These are phyloP conservation scores for Melanaphis sacchari DNA, from an alignment of 1,140 invertebrate genomes.

Conservation along the genomic window DNA sequence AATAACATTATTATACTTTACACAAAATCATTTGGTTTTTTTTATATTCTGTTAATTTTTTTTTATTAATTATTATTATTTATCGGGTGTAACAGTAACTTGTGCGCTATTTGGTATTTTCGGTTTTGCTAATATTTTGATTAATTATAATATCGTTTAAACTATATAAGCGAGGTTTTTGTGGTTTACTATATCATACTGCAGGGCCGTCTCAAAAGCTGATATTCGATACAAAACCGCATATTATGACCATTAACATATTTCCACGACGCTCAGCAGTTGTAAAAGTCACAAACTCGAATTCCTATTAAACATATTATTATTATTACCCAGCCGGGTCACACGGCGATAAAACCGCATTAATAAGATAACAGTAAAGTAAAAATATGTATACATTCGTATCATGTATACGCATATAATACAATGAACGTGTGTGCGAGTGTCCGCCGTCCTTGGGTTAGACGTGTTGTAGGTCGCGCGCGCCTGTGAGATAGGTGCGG, in stretches of 20 bases:
- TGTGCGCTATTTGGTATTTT: background rate
- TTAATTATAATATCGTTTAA: background rate
- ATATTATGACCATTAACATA: background rate
- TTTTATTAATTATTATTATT: background rate
- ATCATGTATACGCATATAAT: background rate
- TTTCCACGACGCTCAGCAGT: background rate
- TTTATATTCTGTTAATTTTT: background rate
- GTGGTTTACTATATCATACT: background rate
- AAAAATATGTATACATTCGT: slow-evolving; percentile 14
- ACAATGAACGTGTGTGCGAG: background rate
- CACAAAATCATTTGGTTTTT: background rate
- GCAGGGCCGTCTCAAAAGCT: background rate
- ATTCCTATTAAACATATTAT: background rate
- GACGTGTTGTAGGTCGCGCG: slow-evolving; percentile 53
- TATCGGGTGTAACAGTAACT: too few species aligned
- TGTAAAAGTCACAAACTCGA: slow-evolving; percentile 19
- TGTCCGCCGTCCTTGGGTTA: slow-evolving; percentile 45
- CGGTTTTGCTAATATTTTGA: background rate
- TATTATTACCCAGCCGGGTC: slow-evolving; percentile 27
- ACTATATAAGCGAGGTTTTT: background rate
- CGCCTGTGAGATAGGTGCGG: slow-evolving; percentile 20
- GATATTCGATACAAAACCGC: background rate
- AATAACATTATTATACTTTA: background rate
- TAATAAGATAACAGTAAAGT: slow-evolving; percentile 56
- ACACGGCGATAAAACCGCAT: slow-evolving; percentile 39